Conservation (phyloP, 2,888 invertebrate species). For the Colostygia pectinataria region DNA sequence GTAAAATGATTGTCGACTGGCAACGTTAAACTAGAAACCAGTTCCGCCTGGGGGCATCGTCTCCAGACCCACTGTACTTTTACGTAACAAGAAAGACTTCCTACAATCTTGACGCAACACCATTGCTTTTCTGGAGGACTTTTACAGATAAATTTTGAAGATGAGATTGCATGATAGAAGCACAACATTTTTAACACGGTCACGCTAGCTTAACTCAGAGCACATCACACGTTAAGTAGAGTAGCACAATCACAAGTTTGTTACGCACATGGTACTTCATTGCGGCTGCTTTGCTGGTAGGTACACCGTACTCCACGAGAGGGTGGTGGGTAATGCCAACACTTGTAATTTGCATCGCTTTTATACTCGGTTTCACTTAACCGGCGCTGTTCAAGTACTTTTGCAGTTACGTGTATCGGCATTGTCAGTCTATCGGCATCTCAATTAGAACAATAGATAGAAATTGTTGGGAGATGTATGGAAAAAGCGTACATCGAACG, state of each 20-base stretch:
- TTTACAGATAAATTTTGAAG: not conserved
- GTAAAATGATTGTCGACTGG: constrained; percentile 29
- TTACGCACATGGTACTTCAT: constrained; percentile 80
- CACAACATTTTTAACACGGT: constrained; percentile 38
- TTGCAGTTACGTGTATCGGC: constrained; percentile 66
- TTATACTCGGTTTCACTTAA: constrained; percentile 78
- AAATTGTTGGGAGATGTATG: constrained; percentile 68
- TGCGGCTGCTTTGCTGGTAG: constrained; percentile 47
- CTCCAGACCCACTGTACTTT: constrained; percentile 42
- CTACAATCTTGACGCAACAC: constrained; percentile 40
- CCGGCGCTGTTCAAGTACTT: constrained; percentile 59
- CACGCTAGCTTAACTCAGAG: constrained; percentile 22
- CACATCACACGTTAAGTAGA: constrained; percentile 33
- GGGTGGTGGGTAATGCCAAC: constrained; percentile 75
- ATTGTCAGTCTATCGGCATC: constrained; percentile 71
- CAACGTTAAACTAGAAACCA: constrained; percentile 44
- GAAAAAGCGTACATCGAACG: constrained; percentile 52
- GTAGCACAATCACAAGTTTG: constrained; percentile 40
- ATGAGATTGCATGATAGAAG: constrained; percentile 29
- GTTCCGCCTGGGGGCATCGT: constrained; percentile 50
- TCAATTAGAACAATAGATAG: constrained; percentile 76
- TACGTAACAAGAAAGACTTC: constrained; percentile 65
- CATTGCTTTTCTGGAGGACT: constrained; percentile 53
- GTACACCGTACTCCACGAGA: constrained; percentile 63
- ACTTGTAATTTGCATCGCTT: constrained; percentile 79